A percentile compares a stretch with the other conserved stretches of the same genome.
Conservation (phyloP, 2,888 invertebrate genomes). For the Limnephilus rhombicus region DNA sequence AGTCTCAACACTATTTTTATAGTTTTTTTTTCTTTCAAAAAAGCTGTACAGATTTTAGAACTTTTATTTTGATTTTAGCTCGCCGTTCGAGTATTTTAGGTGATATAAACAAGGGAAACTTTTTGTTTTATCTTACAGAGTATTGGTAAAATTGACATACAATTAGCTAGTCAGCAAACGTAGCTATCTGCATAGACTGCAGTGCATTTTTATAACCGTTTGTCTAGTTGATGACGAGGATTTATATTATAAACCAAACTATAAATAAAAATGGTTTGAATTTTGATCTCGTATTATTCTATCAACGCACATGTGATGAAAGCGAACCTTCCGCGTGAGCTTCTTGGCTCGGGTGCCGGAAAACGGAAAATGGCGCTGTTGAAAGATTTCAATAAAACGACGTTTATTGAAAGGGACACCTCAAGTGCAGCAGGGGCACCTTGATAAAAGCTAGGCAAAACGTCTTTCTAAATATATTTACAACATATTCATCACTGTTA, state of each 20-base stretch:
- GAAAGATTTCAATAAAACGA: background rate
- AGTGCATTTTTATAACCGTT: too few species aligned
- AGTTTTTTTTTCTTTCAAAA: too few species aligned
- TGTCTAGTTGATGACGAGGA: background rate
- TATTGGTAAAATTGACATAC: too few species aligned
- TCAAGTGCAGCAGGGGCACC: constrained; percentile 21
- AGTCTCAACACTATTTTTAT: too few species aligned
- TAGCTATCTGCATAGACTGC: too few species aligned
- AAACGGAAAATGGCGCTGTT: background rate
- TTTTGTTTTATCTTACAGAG: too few species aligned
- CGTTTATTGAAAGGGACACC: background rate
- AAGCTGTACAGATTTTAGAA: too few species aligned
- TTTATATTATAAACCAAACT: background rate
- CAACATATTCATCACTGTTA: constrained; percentile 8
- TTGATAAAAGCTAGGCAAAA: background rate
- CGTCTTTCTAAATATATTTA: background rate
- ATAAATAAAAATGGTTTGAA: background rate
- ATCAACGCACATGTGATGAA: background rate
- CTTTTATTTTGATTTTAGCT: too few species aligned
- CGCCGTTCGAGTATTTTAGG: too few species aligned
- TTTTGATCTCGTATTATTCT: background rate
- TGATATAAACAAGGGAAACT: too few species aligned
- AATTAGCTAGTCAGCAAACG: background rate
- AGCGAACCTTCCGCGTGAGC: background rate
- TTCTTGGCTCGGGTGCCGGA: background rate